These are phyloP conservation scores for Drosophila pseudoobscura DNA, from an alignment of 1,140 invertebrate genomes.

Conservation along the genomic window DNA sequence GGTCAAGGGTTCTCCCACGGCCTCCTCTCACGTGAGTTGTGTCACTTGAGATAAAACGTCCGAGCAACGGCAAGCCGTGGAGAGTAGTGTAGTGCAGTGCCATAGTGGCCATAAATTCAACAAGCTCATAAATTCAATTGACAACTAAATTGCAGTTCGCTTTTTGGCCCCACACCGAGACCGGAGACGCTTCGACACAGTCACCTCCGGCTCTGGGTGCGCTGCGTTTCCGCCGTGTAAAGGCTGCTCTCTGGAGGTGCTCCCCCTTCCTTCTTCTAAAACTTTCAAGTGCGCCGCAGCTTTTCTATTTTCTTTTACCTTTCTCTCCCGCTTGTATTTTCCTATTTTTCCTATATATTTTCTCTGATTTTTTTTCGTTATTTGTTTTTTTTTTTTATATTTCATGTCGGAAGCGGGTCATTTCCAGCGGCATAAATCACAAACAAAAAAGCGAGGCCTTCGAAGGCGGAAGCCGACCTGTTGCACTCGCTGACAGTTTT, in stretches of 20 bases:
- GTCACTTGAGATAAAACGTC: slow-evolving; percentile 56
- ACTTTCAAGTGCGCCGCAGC: slow-evolving; percentile 69
- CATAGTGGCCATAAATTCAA: slow-evolving; percentile 61
- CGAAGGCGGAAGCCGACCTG: slow-evolving; percentile 67
- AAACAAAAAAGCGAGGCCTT: slow-evolving; percentile 40
- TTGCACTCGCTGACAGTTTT: slow-evolving; percentile 53
- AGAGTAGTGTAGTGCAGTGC: slow-evolving; percentile 9
- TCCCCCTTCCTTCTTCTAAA: slow-evolving; percentile 35
- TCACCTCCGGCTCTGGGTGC: slow-evolving; percentile 81
- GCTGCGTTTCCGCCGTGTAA: slow-evolving; percentile 66
- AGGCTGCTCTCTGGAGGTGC: slow-evolving; percentile 10
- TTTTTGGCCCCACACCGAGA: slow-evolving; percentile 43
- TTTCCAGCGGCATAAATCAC: slow-evolving; percentile 79
- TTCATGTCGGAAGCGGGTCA: slow-evolving; percentile 79
- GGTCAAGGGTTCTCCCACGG: slow-evolving; percentile 34
- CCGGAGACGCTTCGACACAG: slow-evolving; percentile 83
- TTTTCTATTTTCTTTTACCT: slow-evolving; percentile 9
- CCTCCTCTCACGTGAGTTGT: slow-evolving; percentile 57
- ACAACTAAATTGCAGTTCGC: slow-evolving; percentile 82
- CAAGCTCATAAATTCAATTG: slow-evolving; percentile 81
- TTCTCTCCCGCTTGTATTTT: not conserved
- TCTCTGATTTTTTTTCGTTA: slow-evolving; percentile 14
- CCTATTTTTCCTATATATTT: slow-evolving; percentile 19
- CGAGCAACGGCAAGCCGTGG: not conserved
- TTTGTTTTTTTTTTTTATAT: slow-evolving; percentile 59